Base-by-base conservation (phyloP, 2,113 vertebrate species). In the Genyomyrus donnyi region DNA sequence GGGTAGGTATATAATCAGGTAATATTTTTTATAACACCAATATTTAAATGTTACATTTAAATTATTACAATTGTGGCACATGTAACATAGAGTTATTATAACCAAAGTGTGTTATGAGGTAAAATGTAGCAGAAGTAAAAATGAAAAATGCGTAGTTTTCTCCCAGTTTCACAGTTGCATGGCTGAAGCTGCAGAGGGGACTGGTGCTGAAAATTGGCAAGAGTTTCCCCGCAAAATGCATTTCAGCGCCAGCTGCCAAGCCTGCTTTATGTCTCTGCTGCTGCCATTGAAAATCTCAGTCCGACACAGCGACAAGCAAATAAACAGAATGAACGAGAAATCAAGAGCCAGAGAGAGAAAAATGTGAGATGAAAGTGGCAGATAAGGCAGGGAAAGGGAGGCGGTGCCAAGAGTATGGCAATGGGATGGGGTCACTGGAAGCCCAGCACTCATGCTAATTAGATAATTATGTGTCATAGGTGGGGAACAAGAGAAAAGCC, bases 291-390 rank as follows among this genome's bases (percentile, higher is more conserved):
- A 56, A 87, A 56, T 58, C 85, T 87, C 27, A 87, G 56, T 53
- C 86, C 21, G 86, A 87, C 85, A 87, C 49, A 31, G 48, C 48
- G 49, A 87, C 50, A 56, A 87, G 86, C 86, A 87, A 87, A 87
- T 87, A 87, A 87, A 87, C 52, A 87, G 27, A 53, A 52, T 53
- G 86, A 39, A 87, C 11, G 3, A 10, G 27, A 39, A 35, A 42
- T 56, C 27, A 87, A 87, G 27, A n/a, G 86, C 15, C 27, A 39
- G 50, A 42, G 86, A 56, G 31, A 56, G 31, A 39, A 35, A 87
- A 21, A 53, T 31, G 27, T 17, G 49, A 39, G 86, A 87, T 39
- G 86, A 56, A 24, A 48, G 46, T 13, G 48, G 46, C 46, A 48
- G 46, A 86, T 86, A 86, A 86, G 24, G 48, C 84, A 27, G 10